Conservation (phyloP, 2,113 vertebrate species). For the Taxidea taxus region DNA sequence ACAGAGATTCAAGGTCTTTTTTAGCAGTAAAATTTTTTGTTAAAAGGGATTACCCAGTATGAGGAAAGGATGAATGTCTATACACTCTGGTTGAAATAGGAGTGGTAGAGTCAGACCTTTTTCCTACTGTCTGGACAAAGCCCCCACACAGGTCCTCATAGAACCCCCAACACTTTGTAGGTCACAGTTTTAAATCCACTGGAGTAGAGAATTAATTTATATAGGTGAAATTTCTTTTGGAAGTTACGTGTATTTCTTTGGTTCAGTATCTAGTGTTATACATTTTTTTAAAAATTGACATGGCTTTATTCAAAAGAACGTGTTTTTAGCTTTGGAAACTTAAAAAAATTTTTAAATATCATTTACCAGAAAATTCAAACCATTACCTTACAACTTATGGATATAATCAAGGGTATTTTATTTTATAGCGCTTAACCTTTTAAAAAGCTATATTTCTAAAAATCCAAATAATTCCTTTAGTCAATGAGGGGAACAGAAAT, state of each 20-base stretch:
- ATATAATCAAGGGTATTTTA: neutral
- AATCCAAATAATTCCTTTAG: neutral
- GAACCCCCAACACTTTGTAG: no score
- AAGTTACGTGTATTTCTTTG: neutral
- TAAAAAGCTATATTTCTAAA: constrained; percentile 22
- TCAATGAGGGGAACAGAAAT: neutral
- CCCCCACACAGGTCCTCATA: fast-evolving
- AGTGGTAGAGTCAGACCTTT: neutral
- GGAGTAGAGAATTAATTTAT: neutral
- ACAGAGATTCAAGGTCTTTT: neutral
- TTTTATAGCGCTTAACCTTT: neutral
- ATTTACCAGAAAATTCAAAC: constrained; percentile 18
- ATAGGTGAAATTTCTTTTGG: neutral
- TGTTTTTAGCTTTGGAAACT: constrained; percentile 4
- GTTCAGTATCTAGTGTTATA: neutral
- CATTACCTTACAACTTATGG: neutral
- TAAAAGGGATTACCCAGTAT: neutral
- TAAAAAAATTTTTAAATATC: neutral
- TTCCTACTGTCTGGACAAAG: neutral
- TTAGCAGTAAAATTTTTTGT: neutral
- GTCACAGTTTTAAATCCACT: neutral
- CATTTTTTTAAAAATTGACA: neutral
- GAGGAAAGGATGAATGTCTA: neutral
- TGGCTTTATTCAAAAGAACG: neutral
- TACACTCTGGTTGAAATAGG: neutral